These are phyloP conservation scores for Tetraneura akinire DNA, from an alignment of 1,140 invertebrate species.

Conservation along the genomic window DNA sequence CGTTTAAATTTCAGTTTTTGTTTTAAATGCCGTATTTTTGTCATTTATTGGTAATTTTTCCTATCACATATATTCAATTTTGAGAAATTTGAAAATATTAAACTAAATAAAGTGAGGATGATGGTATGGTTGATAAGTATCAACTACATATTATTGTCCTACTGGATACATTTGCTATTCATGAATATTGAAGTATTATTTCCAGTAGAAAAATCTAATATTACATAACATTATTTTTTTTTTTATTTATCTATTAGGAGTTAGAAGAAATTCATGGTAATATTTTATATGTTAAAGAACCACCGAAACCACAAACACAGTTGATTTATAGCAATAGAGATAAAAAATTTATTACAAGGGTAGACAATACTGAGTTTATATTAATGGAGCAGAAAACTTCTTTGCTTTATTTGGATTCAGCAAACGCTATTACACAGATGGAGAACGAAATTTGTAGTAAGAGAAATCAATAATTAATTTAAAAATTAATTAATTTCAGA, in stretches of 20 bases:
- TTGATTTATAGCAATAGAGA: slow-evolving; percentile 6
- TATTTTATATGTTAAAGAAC: slow-evolving; percentile 13
- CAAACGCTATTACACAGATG: slow-evolving; percentile 16
- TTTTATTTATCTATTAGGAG: not conserved
- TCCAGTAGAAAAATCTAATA: not conserved
- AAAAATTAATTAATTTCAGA: not conserved
- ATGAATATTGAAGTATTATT: not conserved
- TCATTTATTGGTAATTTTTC: too few species aligned
- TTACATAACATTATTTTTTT: not conserved
- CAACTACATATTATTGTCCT: not conserved
- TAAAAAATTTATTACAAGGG: not conserved
- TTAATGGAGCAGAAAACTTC: slow-evolving; percentile 8
- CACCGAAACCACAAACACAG: not conserved
- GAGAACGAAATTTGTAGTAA: slow-evolving; percentile 37
- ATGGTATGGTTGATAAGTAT: not conserved
- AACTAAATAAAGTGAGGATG: not conserved
- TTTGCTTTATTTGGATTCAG: not conserved
- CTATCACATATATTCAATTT: too few species aligned
- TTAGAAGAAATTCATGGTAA: slow-evolving; percentile 17
- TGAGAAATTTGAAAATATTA: not conserved
- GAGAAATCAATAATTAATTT: not conserved
- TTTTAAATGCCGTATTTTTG: too few species aligned
- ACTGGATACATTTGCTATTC: not conserved
- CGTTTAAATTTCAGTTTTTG: too few species aligned
- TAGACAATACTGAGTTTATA: not conserved